Base-by-base conservation (phyloP, 2,113 vertebrate genomes). In the Girardinichthys multiradiatus region DNA sequence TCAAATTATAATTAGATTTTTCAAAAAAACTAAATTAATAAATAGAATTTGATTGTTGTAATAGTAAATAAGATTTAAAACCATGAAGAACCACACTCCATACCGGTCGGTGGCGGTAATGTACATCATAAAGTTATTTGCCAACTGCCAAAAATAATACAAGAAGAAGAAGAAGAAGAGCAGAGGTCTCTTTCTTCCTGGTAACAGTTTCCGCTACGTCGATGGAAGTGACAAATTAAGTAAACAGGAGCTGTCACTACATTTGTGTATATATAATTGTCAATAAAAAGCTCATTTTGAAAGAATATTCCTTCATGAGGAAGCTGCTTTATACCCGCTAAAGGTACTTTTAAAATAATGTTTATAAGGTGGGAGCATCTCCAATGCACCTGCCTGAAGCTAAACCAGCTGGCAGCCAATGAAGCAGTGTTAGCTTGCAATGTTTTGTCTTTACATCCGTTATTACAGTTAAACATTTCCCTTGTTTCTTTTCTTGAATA, bases 201-300 rank as follows among this genome's bases (percentile, higher is more conserved):
- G 33, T 28, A 2, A 14, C 35, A 62, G 74, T 72, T 90, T 93
- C 91, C 90, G 80, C 30, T 77, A 0, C 0, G 0, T 1, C 33
- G 0, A 31, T 79, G 92, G 92, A 92, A 84, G 84, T 93, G 87
- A 88, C 87, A 39, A 30, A 17, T 4, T 77, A 85, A 79, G 87
- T 89, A 91, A 93, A 91, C 70, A 92, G 27, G 24, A 39, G 26
- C 72, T 76, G 68, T 85, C 67, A 62, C 7, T 33, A 54, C 33
- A 3, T 63, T 9, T 62, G 60, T 54, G 48, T 54, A 77, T 64
- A 62, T 37, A 70, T 33, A 63, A 64, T 33, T 42, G 3, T 30
- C 8, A 54, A 0, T 11, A 63, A 72, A 81, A 12, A 17, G 27
- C 28, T 1, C 0, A 4, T 42, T 66, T 72, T 29, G 3, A 4